Percentiles rank a stretch among this genome's conserved stretches.
These are phyloP conservation scores for Azorinus chamasolen DNA, from an alignment of 2,888 invertebrate species.

Conservation along the genomic window DNA sequence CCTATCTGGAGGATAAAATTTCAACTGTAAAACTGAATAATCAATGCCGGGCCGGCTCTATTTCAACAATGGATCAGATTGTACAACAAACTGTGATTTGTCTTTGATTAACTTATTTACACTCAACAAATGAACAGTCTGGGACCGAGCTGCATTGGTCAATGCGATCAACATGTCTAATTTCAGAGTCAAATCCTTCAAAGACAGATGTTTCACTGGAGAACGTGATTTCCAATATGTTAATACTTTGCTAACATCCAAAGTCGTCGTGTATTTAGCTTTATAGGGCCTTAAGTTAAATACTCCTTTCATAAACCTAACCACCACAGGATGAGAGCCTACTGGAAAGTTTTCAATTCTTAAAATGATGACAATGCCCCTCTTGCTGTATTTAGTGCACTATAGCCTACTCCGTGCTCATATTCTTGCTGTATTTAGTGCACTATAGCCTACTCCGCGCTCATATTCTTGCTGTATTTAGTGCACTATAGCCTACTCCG, in stretches of 20 bases:
- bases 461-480: no score
- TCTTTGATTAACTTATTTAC: conserved; percentile 27
- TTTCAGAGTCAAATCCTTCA: conserved; percentile 40
- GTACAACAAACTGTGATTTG: conserved; percentile 16
- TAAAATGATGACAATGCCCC: conserved; percentile 45
- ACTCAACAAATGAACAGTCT: conserved; percentile 30
- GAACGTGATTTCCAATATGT: conserved; percentile 5
- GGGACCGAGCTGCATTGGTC: conserved; percentile 23
- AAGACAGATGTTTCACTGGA: conserved; percentile 16
- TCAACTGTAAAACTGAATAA: conserved; percentile 4
- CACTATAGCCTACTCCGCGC: no score
- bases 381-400: conserved; percentile 47
- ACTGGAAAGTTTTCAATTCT: conserved; percentile 11
- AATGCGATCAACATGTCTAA: conserved; percentile 35
- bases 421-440: no score
- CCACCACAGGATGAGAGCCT: conserved; percentile 36
- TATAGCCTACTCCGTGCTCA: no score
- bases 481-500: no score
- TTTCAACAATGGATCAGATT: conserved; percentile 6
- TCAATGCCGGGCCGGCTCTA: conserved; percentile 20
- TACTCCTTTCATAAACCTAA: conserved; percentile 40
- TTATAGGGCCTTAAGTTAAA: conserved; percentile 25
- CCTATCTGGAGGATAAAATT: conserved; percentile 32
- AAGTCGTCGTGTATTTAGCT: conserved; percentile 9
- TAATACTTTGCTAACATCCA: conserved; percentile 19